Conservation (phyloP, 2,113 vertebrate species). For the Oncorhynchus kisutch region DNA sequence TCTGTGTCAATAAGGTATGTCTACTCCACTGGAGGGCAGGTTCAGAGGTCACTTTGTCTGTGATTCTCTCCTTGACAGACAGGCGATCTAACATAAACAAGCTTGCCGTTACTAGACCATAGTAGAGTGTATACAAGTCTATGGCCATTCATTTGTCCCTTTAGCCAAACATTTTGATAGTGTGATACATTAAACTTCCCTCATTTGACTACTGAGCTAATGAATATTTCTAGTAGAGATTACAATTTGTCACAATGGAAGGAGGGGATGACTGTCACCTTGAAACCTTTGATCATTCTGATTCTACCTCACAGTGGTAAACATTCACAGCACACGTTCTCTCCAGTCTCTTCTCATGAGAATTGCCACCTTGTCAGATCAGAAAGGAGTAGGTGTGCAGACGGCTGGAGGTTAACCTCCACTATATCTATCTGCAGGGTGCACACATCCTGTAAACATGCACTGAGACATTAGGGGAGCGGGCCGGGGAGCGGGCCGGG, state of each 20-base stretch:
- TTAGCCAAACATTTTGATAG: background rate
- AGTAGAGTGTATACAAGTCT: no score
- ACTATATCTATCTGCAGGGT: slow-evolving; percentile 63
- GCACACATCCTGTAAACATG: slow-evolving; percentile 70
- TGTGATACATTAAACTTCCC: background rate
- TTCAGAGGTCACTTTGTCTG: slow-evolving; percentile 72
- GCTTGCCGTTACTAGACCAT: slow-evolving; percentile 9
- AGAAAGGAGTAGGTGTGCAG: slow-evolving; percentile 30
- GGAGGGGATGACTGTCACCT: slow-evolving; percentile 51
- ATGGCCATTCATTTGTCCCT: background rate
- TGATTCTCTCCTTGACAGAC: slow-evolving; percentile 64
- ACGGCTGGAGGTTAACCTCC: slow-evolving; percentile 67
- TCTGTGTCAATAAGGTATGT: slow-evolving; percentile 68
- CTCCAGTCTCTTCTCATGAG: background rate
- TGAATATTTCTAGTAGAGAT: background rate
- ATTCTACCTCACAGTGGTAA: slow-evolving; percentile 43
- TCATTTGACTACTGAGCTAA: background rate
- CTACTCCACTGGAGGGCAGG: slow-evolving; percentile 69
- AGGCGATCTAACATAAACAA: slow-evolving; percentile 12
- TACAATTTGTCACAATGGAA: slow-evolving; percentile 48
- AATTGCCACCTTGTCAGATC: slow-evolving; percentile 17
- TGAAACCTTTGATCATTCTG: slow-evolving; percentile 55
- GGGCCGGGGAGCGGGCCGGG: slow-evolving; percentile 46
- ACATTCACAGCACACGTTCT: slow-evolving; percentile 32
- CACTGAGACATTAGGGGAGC: slow-evolving; percentile 62